Percentiles rank a stretch among this genome's conserved stretches.
phyloP scores from a whole-genome alignment of 1,140 invertebrate species.

The Drosophila baimaii region DNA sequence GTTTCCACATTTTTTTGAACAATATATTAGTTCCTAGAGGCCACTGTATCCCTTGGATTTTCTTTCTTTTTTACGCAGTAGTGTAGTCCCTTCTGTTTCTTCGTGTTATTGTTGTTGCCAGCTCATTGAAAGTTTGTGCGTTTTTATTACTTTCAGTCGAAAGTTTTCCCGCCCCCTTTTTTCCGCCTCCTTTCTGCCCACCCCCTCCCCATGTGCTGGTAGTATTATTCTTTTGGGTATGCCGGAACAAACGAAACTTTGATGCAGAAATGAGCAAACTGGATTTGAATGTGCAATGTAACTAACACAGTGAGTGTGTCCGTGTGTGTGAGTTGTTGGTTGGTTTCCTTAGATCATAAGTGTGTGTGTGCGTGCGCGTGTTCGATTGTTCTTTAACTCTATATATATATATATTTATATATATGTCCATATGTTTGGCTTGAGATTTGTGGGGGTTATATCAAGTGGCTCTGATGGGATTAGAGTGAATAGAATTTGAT shows the following conservation, averaged over 20 bases:
- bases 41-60: slow-evolving; percentile 8
- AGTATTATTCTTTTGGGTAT: slow-evolving; percentile 63
- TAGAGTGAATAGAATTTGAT: slow-evolving; percentile 29
- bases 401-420: slow-evolving; percentile 1
- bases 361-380: slow-evolving; percentile 20
- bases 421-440: background rate
- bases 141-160: slow-evolving; percentile 78
- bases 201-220: slow-evolving; percentile 11
- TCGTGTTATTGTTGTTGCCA: slow-evolving; percentile 51
- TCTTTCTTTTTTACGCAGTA: slow-evolving; percentile 8
- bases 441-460: slow-evolving; percentile 1
- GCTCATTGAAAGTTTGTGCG: slow-evolving; percentile 80
- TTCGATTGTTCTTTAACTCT: slow-evolving; percentile 29
- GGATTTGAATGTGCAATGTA: slow-evolving; percentile 44
- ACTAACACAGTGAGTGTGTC: slow-evolving; percentile 33
- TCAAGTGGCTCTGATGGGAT: slow-evolving; percentile 35
- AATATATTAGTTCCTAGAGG: no score
- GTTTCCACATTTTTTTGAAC: background rate
- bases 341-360: slow-evolving; percentile 5
- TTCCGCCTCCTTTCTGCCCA: background rate
- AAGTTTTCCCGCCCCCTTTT: slow-evolving; percentile 39
- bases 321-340: slow-evolving; percentile 26
- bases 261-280: slow-evolving; percentile 45
- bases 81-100: slow-evolving; percentile 10
- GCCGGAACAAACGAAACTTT: slow-evolving; percentile 50